phyloP scores from a whole-genome alignment of 2,797 vertebrate species.

The Parambassis ranga region DNA sequence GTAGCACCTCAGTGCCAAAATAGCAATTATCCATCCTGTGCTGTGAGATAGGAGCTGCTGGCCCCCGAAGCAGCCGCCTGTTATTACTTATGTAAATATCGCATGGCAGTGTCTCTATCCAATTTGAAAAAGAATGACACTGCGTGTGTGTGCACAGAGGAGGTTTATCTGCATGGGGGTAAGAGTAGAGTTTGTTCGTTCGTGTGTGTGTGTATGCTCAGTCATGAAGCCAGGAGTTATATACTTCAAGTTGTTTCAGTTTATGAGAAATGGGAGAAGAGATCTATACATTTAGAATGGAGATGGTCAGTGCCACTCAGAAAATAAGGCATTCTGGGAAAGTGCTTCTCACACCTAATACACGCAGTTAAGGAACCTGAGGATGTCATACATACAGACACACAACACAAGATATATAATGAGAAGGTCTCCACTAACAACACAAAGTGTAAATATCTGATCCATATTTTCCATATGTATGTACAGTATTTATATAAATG shows the following conservation, averaged over 20 bases:
- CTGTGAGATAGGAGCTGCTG: slow-evolving; percentile 60
- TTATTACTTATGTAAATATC: slow-evolving; percentile 78
- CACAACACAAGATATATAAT: background rate
- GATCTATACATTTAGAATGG: slow-evolving; percentile 17
- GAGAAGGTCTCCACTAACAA: background rate
- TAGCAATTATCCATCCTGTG: slow-evolving; percentile 66
- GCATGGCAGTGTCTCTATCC: slow-evolving; percentile 65
- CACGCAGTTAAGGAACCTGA: too few relatives aligned
- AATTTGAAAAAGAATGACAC: slow-evolving; percentile 63
- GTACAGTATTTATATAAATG: too few relatives aligned
- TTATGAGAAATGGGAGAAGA: slow-evolving; percentile 2
- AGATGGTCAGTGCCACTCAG: slow-evolving; percentile 11
- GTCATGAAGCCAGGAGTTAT: slow-evolving; percentile 12
- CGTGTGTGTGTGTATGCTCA: background rate
- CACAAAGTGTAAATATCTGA: background rate
- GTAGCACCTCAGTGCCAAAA: slow-evolving; percentile 68
- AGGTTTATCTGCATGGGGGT: slow-evolving; percentile 42
- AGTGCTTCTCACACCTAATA: background rate
- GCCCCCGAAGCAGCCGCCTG: slow-evolving; percentile 58
- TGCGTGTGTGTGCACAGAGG: background rate
- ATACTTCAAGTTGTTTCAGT: slow-evolving; percentile 40
- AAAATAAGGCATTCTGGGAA: background rate
- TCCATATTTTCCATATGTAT: too few relatives aligned
- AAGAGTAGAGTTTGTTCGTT: slow-evolving; percentile 33
- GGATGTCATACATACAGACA: too few relatives aligned